Evolutionary conservation across 2,113 vertebrate genomes (phyloP).

Genomic region (Microcebus griseorufus): DNA sequence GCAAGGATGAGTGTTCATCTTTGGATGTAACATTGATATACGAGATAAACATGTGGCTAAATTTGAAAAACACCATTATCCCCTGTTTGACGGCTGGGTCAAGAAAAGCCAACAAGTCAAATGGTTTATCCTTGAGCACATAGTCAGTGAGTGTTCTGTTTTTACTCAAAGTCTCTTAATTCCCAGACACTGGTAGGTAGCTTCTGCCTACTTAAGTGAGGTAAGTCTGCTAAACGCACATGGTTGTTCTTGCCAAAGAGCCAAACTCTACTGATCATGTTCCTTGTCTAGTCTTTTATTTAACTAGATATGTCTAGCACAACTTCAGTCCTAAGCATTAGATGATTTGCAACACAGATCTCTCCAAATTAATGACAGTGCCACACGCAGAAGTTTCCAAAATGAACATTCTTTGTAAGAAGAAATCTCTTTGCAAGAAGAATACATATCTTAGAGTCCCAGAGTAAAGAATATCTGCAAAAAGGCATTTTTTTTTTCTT

Average conservation of each 20-base stretch:
- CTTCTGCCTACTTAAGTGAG: background rate
- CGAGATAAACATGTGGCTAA: conserved; percentile 59
- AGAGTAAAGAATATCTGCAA: background rate
- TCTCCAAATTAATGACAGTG: background rate
- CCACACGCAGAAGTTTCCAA: background rate
- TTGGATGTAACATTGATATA: conserved; percentile 72
- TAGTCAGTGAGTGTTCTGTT: background rate
- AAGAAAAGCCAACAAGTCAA: conserved; percentile 37
- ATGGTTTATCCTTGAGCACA: background rate
- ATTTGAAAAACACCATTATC: background rate
- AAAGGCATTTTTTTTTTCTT: background rate
- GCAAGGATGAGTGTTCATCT: conserved; percentile 75
- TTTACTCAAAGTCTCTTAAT: conserved; percentile 4
- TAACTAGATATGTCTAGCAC: background rate
- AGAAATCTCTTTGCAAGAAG: background rate
- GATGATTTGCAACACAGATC: background rate
- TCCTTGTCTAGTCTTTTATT: background rate
- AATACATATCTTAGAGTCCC: background rate
- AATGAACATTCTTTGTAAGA: background rate
- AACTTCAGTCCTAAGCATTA: background rate
- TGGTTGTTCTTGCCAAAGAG: background rate
- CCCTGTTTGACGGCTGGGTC: conserved; percentile 28
- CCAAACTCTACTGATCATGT: background rate
- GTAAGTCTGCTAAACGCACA: background rate
- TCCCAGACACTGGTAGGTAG: background rate